Evolutionary conservation across 2,113 vertebrate genomes (phyloP), one percentile per base, ranked within the genome.

Genomic region (Microtus oregoni): DNA sequence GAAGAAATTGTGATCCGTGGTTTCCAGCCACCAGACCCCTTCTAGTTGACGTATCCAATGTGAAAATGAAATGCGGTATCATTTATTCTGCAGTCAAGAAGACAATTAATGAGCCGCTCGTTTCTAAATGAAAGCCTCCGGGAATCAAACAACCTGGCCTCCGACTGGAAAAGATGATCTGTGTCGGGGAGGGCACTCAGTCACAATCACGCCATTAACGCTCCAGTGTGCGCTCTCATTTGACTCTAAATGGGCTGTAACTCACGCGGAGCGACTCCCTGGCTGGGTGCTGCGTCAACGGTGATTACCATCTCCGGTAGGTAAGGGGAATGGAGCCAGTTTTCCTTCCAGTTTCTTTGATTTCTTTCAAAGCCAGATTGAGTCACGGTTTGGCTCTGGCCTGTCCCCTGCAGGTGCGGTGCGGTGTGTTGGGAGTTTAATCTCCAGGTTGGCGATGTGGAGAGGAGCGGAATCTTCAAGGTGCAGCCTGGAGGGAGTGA

Each of bases 101-200:
- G 86, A 95, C 95, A 96, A 96, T 94, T 97, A 95, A 97, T 92
- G 90, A 97, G 90, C 93, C 88, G 44, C 92, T 95, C 96, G 70
- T 92, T 90, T 94, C 86, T 86, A 90, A 95, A 94, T 82, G 93
- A 96, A 97, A 91, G 32, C 87, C 90, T 76, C 50, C 77, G 61
- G 73, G 90, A 94, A 96, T 90, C 87, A 92, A 97, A 79, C 61
- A 86, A 92, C 65, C 79, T 1, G 1, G 76, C 41, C 88, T 96
- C n/a, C 3, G 81, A 75, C 94, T 92, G 86, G 52, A 96, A 95
- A 94, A 91, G 92, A 41, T 55, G 32, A 91, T 92, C 85, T 38
- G 72, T 91, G 92, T 97, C 90, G 89, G 85, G 95, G 94, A 91
- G 95, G 90, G 65, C 55, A 88, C 73, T 82, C 93, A 94, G 91